Percentiles rank a stretch among this genome's conserved stretches.
These are phyloP conservation scores for Xylophagus ater DNA, from an alignment of 2,888 invertebrate species.

Conservation along the genomic window DNA sequence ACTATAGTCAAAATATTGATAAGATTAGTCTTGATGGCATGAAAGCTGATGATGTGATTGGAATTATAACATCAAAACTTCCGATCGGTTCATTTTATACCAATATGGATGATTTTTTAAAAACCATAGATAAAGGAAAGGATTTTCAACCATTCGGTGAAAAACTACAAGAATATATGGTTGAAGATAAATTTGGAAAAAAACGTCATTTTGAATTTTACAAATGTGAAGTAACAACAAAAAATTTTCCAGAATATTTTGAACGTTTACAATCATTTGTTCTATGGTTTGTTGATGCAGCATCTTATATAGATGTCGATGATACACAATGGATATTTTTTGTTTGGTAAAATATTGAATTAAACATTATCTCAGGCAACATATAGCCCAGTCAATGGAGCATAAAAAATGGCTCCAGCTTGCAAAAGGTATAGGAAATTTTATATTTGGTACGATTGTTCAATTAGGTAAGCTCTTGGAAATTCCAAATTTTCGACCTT, in stretches of 20 bases:
- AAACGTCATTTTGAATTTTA: slow-evolving; percentile 67
- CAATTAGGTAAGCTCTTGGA: too few species aligned
- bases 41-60: slow-evolving; percentile 65
- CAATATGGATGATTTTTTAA: slow-evolving; percentile 61
- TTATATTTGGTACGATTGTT: too few species aligned
- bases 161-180: slow-evolving; percentile 50
- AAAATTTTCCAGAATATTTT: slow-evolving; percentile 70
- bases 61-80: slow-evolving; percentile 55
- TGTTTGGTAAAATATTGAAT: slow-evolving; percentile 49
- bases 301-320: slow-evolving; percentile 83
- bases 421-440: too few species aligned
- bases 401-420: too few species aligned
- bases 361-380: too few species aligned
- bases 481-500: too few species aligned
- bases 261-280: slow-evolving; percentile 80
- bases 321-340: slow-evolving; percentile 89
- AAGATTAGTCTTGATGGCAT: slow-evolving; percentile 47
- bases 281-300: slow-evolving; percentile 93
- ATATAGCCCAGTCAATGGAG: too few species aligned
- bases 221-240: slow-evolving; percentile 54
- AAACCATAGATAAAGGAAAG: slow-evolving; percentile 57
- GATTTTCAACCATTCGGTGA: slow-evolving; percentile 67
- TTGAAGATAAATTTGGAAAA: slow-evolving; percentile 17
- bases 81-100: slow-evolving; percentile 55
- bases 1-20: slow-evolving; percentile 54